A percentile compares a stretch with the other conserved stretches of the same genome.
phyloP scores from a whole-genome alignment of 2,797 vertebrate species.

The Micromesistius poutassou region DNA sequence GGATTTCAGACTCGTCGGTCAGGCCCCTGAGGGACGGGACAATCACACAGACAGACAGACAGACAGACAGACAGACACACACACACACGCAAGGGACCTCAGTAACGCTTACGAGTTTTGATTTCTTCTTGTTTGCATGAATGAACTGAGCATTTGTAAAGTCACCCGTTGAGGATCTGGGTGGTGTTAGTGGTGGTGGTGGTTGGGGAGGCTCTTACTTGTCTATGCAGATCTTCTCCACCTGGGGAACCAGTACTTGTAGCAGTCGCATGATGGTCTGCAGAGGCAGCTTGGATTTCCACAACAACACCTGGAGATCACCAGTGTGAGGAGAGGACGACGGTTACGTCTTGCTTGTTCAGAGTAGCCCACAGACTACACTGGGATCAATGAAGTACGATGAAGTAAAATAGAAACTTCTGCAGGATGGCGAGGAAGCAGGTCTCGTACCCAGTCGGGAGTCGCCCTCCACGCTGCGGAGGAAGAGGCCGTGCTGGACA shows the following conservation, averaged over 20 bases:
- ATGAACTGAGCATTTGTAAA: background rate
- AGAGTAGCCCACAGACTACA: background rate
- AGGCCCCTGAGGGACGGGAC: conserved; percentile 76
- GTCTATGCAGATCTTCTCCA: conserved; percentile 99
- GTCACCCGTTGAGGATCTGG: background rate
- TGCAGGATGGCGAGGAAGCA: background rate
- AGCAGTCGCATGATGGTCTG: conserved; percentile 97
- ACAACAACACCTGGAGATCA: conserved; percentile 80
- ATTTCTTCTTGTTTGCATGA: background rate
- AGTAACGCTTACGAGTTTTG: background rate
- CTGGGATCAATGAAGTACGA: background rate
- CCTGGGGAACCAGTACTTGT: conserved; percentile 95
- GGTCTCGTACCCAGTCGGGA: conserved; percentile 84
- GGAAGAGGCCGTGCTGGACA: conserved; percentile 73
- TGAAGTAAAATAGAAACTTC: background rate
- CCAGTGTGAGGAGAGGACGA: background rate
- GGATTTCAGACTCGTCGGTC: conserved; percentile 95
- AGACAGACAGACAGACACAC: background rate
- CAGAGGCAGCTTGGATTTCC: conserved; percentile 91
- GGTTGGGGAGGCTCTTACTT: conserved; percentile 78
- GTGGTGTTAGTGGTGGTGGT: background rate
- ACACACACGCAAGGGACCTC: background rate
- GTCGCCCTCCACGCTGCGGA: conserved; percentile 78
- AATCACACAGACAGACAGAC: background rate
- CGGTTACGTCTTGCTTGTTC: background rate